Conservation (phyloP, 2,113 vertebrate species). For the Eidolon helvum region DNA sequence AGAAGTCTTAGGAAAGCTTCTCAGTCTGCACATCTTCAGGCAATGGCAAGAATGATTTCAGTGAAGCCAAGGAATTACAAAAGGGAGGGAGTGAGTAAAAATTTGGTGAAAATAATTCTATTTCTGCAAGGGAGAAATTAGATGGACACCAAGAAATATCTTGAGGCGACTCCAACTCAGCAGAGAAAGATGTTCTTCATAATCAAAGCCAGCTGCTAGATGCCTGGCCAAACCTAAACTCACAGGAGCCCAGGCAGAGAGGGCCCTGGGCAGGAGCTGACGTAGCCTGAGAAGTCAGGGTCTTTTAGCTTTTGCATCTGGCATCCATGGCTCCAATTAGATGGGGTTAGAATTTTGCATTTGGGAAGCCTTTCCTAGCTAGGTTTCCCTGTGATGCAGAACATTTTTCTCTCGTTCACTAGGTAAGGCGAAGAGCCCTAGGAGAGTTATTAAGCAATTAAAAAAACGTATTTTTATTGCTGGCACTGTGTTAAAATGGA, state of each 20-base stretch:
- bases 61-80: neutral
- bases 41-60: neutral
- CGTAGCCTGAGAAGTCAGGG: neutral
- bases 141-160: neutral
- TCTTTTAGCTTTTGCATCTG: neutral
- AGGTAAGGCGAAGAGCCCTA: neutral
- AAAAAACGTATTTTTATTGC: neutral
- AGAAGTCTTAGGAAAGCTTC: neutral
- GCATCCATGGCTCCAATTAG: neutral
- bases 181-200: neutral
- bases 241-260: neutral
- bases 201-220: neutral
- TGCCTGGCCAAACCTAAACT: neutral
- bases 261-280: neutral
- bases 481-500: neutral
- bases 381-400: neutral
- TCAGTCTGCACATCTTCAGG: neutral
- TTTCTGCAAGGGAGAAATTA: neutral
- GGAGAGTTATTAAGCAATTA: neutral
- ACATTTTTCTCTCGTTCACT: neutral
- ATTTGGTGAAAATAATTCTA: neutral
- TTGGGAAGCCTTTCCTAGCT: neutral
- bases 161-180: neutral
- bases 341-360: neutral
- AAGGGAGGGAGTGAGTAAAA: neutral